A percentile compares a stretch with the other conserved stretches of the same genome.
Evolutionary conservation across 2,797 vertebrate genomes (phyloP).

Genomic region (Lates japonicus): DNA sequence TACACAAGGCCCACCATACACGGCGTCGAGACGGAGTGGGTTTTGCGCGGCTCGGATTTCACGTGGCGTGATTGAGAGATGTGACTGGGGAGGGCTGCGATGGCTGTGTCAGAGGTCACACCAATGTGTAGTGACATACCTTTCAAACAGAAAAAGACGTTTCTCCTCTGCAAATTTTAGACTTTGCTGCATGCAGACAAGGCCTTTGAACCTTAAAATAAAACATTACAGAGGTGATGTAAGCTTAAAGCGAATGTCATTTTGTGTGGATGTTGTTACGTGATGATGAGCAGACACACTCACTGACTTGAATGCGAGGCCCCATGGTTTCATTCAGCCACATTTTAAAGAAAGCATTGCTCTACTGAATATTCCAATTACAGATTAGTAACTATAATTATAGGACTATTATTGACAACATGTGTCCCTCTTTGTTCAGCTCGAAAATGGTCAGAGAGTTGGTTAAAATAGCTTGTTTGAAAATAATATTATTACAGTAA

Average conservation of each 20-base stretch:
- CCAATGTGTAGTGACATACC: constrained; percentile 75
- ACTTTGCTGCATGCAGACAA: constrained; percentile 35
- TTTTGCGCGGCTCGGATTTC: constrained; percentile 68
- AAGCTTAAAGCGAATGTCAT: constrained; percentile 57
- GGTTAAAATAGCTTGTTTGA: constrained; percentile 26
- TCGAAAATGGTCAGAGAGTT: constrained; percentile 30
- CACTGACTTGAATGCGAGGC: constrained; percentile 37
- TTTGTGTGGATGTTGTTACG: constrained; percentile 31
- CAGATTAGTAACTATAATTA: constrained; percentile 45
- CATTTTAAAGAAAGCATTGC: constrained; percentile 32
- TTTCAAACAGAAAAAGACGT: constrained; percentile 78
- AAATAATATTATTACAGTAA: constrained; percentile 37
- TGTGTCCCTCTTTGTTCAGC: constrained; percentile 6
- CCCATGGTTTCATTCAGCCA: constrained; percentile 30
- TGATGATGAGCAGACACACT: constrained; percentile 74
- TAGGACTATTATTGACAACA: constrained; percentile 26
- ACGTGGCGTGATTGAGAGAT: constrained; percentile 68
- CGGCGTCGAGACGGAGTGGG: constrained; percentile 42
- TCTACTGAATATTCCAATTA: constrained; percentile 44
- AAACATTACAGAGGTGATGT: constrained; percentile 72
- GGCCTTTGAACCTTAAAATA: constrained; percentile 74
- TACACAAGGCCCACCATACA: constrained; percentile 66
- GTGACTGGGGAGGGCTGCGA: constrained; percentile 46
- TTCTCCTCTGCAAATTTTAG: constrained; percentile 49
- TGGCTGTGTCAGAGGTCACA: constrained; percentile 77